Base-by-base conservation (phyloP, 2,797 vertebrate species). In the Siniperca obscura region DNA sequence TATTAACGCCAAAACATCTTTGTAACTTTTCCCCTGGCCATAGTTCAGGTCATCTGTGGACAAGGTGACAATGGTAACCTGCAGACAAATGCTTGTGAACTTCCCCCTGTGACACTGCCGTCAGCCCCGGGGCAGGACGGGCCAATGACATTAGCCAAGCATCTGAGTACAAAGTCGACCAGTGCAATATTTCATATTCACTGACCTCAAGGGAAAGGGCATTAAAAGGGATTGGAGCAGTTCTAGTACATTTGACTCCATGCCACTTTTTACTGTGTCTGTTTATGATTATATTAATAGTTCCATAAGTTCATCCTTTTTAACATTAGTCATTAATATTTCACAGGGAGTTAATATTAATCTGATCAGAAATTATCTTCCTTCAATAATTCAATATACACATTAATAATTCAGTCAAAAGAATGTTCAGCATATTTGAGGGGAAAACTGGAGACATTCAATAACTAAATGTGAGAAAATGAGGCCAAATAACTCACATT, bases 311-410 rank as follows among this genome's bases (percentile, higher is more conserved):
- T 95, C 84, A 92, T 93, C 73, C 56, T 89, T 92, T 93, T 85
- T 85, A 92, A 92, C 92, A 90, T 79, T 64, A 46, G 68, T 46
- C 88, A 93, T 95, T 83, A 94, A 95, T 95, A 94, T 96, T 96
- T 95, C 66, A 96, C 74, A 36, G 55, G 90, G 90, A 92, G 89
- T 94, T 95, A 94, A 95, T 95, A 96, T 96, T 96, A 94, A 95
- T 95, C 92, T 92, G 95, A 95, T 95, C 93, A 94, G 91, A 94
- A 95, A 95, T 95, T 95, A 95, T 95, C 93, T 90, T 91, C 72
- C 89, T 83, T 94, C 90, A 95, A 95, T 95, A 93, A 96, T 95
- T 95, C 80, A 96, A 89, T 88, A 81, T 27, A 78, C 25, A 53
- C 69, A 95, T 96, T 77, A 95, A 96, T 95, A 91, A 95, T 95